Evolutionary conservation across 2,797 vertebrate species (phyloP), one percentile per base, ranked within the genome.

Genomic region (Manis crassicaudata): DNA sequence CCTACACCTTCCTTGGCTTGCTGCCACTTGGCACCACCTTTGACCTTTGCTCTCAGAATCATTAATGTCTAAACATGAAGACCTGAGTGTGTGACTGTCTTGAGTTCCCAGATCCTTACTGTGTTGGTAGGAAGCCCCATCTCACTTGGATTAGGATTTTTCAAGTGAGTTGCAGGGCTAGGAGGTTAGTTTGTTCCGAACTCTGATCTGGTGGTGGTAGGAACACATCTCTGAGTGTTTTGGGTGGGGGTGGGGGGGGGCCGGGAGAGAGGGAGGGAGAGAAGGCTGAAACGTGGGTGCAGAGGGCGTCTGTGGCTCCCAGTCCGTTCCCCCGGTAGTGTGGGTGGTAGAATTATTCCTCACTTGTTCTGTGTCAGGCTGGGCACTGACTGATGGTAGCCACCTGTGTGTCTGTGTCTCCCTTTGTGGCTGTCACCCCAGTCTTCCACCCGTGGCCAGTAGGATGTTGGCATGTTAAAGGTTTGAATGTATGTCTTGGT

Each of bases 11-110:
- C 92, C 95, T 79, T 77, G 90, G 94, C 90, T 92, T 96, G 97
- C 95, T 96, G 88, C 90, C 88, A 3, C 13, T 82, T 73, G 97
- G 96, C 96, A 86, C 95, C 98, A 86, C 95, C 98, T 97, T 18
- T 96, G 83, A 92, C 83, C 90, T 46, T 35, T 7, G 1, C 94
- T 82, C 95, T 94, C 67, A 84, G 14, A 52, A 93, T 77, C 0
- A 43, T 80, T 84, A 93, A 77, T 97, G 96, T 88, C 83, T 95
- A 89, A 95, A 85, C 0, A 0, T 21, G 11, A 5, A 79, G 94
- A 87, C 60, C 88, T 97, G 17, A 8, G 68, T 97, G 97, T 94
- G 35, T 70, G 21, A 14, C 88, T 7, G 50, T 27, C n/a, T 96
- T 94, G 6, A n/a, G 77, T 58, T 96, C 76, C 80, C 96, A 20